These are phyloP conservation scores for Jacana jacana DNA, from an alignment of 2,113 vertebrate genomes.

Conservation along the genomic window DNA sequence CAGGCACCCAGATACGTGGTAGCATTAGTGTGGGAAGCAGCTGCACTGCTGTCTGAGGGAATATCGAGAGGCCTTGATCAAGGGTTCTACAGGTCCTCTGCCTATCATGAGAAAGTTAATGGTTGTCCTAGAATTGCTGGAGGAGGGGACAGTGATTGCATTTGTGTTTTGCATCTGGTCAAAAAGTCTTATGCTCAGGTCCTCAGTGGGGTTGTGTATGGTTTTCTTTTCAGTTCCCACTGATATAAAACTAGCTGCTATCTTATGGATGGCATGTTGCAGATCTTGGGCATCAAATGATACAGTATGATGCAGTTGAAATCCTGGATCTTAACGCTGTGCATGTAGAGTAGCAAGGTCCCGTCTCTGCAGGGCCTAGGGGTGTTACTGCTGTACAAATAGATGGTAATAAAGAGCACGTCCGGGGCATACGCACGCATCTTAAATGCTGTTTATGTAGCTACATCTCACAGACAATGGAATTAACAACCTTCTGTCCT, in stretches of 20 bases:
- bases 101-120: background rate
- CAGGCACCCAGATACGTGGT: too few relatives aligned
- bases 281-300: background rate
- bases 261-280: background rate
- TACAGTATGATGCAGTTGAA: fast-evolving
- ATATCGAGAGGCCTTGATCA: fast-evolving
- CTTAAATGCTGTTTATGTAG: background rate
- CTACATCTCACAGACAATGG: background rate
- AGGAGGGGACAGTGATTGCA: fast-evolving
- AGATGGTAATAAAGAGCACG: background rate
- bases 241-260: background rate
- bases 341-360: background rate
- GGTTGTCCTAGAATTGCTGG: background rate
- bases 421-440: background rate
- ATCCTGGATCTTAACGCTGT: background rate
- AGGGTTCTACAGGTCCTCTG: fast-evolving
- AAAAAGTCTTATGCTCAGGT: fast-evolving
- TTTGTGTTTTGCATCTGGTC: background rate
- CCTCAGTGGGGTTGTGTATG: fast-evolving
- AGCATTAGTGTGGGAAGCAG: fast-evolving
- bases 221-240: background rate
- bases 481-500: background rate
- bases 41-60: background rate
- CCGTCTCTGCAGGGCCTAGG: background rate
- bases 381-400: background rate